Conservation (phyloP, 2,888 invertebrate species). For the Anorthoa munda region DNA sequence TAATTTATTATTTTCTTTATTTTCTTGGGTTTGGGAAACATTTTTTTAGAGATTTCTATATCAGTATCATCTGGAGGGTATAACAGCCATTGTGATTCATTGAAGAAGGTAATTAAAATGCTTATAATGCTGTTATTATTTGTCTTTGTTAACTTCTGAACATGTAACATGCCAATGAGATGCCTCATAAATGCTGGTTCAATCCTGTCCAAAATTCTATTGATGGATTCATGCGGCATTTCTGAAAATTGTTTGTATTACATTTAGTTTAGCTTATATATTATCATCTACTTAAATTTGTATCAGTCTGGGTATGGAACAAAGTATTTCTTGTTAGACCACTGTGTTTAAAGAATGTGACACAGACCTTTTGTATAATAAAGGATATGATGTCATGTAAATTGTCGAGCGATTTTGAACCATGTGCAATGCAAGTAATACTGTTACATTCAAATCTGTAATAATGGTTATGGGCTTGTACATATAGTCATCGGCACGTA, state of each 20-base stretch:
- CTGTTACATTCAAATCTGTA: not conserved
- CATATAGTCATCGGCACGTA: too few species aligned
- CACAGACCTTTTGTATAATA: not conserved
- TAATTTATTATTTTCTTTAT: conserved; percentile 70
- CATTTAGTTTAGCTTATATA: not conserved
- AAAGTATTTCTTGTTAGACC: not conserved
- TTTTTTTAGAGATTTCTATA: conserved; percentile 66
- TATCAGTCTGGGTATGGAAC: not conserved
- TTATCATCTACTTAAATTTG: too few species aligned
- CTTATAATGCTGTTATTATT: conserved; percentile 76
- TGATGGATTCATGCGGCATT: conserved; percentile 77
- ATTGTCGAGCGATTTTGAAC: not conserved
- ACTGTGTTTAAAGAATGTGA: not conserved
- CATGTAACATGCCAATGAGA: conserved; percentile 75
- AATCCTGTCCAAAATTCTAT: conserved; percentile 79
- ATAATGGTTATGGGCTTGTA: not conserved
- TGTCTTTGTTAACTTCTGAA: conserved; percentile 72
- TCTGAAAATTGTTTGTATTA: conserved; percentile 73
- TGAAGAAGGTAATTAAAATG: conserved; percentile 76
- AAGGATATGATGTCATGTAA: not conserved
- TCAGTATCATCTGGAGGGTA: conserved; percentile 66
- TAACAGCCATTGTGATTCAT: conserved; percentile 72
- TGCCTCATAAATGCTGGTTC: conserved; percentile 83
- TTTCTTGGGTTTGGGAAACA: conserved; percentile 67
- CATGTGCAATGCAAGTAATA: not conserved